A percentile compares a stretch with the other conserved stretches of the same genome.
Evolutionary conservation across 2,888 invertebrate species (phyloP).

Genomic region (Sesamia inferens): DNA sequence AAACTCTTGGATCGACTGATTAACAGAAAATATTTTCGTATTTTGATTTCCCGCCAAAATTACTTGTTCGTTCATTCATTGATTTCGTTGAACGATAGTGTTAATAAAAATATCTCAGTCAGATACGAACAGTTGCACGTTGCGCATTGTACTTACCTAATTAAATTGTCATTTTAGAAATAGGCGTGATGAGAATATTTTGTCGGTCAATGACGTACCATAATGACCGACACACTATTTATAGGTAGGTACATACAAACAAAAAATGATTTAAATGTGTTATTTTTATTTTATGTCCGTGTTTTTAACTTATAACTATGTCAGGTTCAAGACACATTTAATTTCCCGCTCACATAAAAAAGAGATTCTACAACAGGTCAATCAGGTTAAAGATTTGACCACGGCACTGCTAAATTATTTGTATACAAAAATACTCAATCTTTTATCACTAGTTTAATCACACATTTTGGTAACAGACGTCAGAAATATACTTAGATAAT

Average conservation of each 20-base stretch:
- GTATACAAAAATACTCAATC: background rate
- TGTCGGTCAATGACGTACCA: background rate
- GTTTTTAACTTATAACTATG: no score
- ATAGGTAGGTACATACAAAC: background rate
- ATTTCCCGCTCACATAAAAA: background rate
- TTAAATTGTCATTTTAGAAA: background rate
- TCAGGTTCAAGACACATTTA: background rate
- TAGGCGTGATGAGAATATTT: background rate
- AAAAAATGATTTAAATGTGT: background rate
- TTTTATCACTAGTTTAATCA: slow-evolving; percentile 35
- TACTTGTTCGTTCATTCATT: slow-evolving; percentile 23
- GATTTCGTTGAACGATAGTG: slow-evolving; percentile 7
- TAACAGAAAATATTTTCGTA: no score
- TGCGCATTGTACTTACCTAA: background rate
- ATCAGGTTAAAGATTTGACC: background rate
- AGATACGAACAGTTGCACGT: background rate
- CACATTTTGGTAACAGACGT: slow-evolving; percentile 28
- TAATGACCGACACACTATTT: background rate
- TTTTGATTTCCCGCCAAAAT: slow-evolving; percentile 43
- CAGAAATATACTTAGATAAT: background rate
- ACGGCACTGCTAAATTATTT: slow-evolving; percentile 22
- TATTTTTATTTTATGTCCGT: background rate
- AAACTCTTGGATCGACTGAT: background rate
- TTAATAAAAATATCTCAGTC: slow-evolving; percentile 1
- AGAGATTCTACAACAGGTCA: background rate